Conservation (phyloP, 2,797 vertebrate genomes). For the Columba guinea region DNA sequence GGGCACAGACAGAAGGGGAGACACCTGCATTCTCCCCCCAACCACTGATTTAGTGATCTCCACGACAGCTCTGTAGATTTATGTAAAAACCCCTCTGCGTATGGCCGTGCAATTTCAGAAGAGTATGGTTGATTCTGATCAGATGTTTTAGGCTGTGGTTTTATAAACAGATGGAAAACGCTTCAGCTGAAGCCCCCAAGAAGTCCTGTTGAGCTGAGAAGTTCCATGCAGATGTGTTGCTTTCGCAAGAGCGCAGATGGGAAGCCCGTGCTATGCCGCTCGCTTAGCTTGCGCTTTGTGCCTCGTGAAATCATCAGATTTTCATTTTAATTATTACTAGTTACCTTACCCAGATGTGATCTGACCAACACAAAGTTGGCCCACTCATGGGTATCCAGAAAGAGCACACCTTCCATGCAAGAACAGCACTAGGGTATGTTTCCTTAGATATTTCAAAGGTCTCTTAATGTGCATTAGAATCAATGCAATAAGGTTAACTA, state of each 20-base stretch:
- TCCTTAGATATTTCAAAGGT: not conserved
- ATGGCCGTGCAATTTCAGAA: not conserved
- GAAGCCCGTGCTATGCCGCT: not conserved
- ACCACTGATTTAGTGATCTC: rapidly evolving
- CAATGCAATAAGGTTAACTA: not conserved
- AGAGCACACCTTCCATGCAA: not conserved
- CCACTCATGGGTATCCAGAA: not conserved
- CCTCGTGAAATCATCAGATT: not conserved
- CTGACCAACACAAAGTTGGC: not conserved
- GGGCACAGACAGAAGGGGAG: not conserved
- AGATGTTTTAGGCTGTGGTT: slow-evolving; percentile 6
- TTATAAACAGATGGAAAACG: slow-evolving; percentile 19
- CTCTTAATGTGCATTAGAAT: not conserved
- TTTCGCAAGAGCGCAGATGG: not conserved
- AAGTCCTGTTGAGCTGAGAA: not conserved
- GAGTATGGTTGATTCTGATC: slow-evolving; percentile 36
- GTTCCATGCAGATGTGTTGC: not conserved
- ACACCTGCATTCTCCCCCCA: not conserved
- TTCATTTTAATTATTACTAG: not conserved
- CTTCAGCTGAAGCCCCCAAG: not conserved
- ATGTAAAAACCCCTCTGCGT: not conserved
- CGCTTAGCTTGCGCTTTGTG: not conserved
- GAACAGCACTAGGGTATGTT: not conserved
- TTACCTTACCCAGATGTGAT: not conserved
- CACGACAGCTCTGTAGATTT: not conserved